Evolutionary conservation across 2,888 invertebrate genomes (phyloP), one percentile per base, ranked within the genome.

Genomic region (Oegoconia quadripuncta): DNA sequence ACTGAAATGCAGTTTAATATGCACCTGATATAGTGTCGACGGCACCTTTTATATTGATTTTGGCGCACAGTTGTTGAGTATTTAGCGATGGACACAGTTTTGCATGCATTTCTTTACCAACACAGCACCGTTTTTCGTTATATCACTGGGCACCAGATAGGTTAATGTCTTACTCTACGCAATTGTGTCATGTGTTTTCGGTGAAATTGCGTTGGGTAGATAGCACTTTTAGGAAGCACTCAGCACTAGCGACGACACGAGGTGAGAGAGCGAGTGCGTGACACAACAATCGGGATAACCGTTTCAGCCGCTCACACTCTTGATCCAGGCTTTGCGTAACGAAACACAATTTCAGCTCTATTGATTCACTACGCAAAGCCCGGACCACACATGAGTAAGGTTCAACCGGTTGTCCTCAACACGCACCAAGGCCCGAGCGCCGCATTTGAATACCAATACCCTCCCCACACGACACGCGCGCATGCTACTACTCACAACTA

Each of bases 361-460:
- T n/a, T 11, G 2, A 6, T 18, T 30, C 30, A 9, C 11, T 17
- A n/a, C 17, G 22, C 22, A 22, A 32, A 22, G 22, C 20, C 3
- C n/a, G 9, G 13, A 11, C 3, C 13, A 5, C 5, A 20, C 28
- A 23, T 34, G 39, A 41, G 14, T 38, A 33, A 45, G 49, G 44
- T 42, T 52, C 55, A 47, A 40, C 31, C 52, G 60, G 63, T 57
- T 59, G 52, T 57, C 52, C 22, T 58, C 61, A 44, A 71, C 80
- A 77, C 74, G 74, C 83, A 80, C 79, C 66, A 74, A 60, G 78
- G 79, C 82, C 80, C 84, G 83, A 86, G 80, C 82, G 84, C 84
- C 88, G 90, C 91, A 91, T 91, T 91, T 91, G 91, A 91, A 91
- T 91, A 91, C 91, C 91, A 91, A 91, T 91, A 90, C 90, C 87